phyloP scores from a whole-genome alignment of 2,888 invertebrate species.

The Leucoptera coffeella region DNA sequence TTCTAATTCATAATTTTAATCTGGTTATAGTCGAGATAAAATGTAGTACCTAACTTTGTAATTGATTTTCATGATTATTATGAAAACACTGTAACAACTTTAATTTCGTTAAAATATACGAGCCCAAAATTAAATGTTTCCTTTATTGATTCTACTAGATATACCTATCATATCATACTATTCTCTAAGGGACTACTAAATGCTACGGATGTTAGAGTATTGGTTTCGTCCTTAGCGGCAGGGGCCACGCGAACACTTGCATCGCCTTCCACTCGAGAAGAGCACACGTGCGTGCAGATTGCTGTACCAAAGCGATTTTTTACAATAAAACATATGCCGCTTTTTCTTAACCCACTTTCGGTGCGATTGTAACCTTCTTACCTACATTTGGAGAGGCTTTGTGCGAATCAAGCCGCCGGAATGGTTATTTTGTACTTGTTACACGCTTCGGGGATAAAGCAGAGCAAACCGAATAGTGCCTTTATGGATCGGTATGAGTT shows the following conservation, averaged over 20 bases:
- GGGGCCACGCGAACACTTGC: slow-evolving; percentile 1
- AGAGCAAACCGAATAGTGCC: no score
- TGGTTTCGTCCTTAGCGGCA: neutral
- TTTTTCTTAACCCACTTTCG: slow-evolving; percentile 52
- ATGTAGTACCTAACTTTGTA: no score
- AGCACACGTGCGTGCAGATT: slow-evolving; percentile 45
- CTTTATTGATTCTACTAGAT: no score
- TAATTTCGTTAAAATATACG: no score
- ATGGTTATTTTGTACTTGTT: slow-evolving; percentile 12
- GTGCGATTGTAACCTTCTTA: slow-evolving; percentile 51
- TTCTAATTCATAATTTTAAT: no score
- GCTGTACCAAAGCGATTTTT: slow-evolving; percentile 39
- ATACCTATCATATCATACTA: no score
- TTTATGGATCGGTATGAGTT: no score
- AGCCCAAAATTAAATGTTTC: no score
- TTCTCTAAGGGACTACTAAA: neutral
- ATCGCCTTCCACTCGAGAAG: slow-evolving; percentile 17
- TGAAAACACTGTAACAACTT: no score
- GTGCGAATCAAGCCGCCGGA: slow-evolving; percentile 26
- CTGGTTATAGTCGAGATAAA: no score
- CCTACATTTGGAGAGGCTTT: slow-evolving; percentile 46
- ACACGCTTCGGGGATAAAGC: no score
- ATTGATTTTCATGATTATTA: no score
- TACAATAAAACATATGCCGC: slow-evolving; percentile 48
- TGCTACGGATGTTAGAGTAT: neutral